Percentiles rank a stretch among this genome's conserved stretches.
These are phyloP conservation scores for Oreochromis spilurus DNA, from an alignment of 2,113 vertebrate genomes.

Conservation along the genomic window DNA sequence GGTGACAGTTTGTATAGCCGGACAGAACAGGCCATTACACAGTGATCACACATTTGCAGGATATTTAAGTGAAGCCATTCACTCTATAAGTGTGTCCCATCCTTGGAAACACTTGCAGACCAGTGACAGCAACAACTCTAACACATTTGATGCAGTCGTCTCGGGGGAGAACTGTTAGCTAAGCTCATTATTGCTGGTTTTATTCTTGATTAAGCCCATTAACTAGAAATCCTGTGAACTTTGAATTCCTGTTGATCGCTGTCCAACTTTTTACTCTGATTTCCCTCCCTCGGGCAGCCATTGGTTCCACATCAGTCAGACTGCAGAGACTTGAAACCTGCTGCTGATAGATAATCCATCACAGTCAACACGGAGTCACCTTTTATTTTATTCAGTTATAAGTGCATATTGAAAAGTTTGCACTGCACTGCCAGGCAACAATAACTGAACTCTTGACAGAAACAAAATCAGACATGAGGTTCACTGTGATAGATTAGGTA, in stretches of 20 bases:
- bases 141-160: background rate
- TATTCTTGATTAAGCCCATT: background rate
- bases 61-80: background rate
- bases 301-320: background rate
- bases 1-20: background rate
- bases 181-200: background rate
- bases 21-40: slow-evolving; percentile 3
- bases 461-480: background rate
- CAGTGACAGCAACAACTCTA: background rate
- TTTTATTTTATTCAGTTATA: background rate
- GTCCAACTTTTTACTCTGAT: background rate
- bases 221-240: background rate
- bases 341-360: background rate
- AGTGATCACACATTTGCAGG: background rate
- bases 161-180: background rate
- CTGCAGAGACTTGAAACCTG: background rate
- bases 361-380: background rate
- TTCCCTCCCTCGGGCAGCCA: background rate
- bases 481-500: background rate
- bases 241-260: background rate
- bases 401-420: background rate
- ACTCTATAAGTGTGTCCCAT: background rate
- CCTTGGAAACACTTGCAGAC: background rate
- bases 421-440: background rate
- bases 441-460: background rate